These are phyloP conservation scores for Cacatua alba DNA, from an alignment of 2,113 vertebrate species.

Conservation along the genomic window DNA sequence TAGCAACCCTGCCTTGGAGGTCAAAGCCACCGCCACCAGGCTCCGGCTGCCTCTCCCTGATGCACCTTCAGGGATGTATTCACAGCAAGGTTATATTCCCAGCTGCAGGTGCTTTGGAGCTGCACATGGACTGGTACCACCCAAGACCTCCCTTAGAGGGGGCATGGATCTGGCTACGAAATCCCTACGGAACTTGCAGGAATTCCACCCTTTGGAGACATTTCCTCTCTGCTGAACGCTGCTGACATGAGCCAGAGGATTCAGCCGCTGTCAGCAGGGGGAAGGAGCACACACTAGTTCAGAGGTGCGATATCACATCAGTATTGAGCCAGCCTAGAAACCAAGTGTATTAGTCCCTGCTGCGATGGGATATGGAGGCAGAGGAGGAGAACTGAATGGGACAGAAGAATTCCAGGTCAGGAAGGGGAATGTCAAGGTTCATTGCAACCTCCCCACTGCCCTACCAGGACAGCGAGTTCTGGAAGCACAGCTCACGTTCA, in stretches of 20 bases:
- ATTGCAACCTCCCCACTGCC: neutral
- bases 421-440: neutral
- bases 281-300: neutral
- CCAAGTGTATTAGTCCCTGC: neutral
- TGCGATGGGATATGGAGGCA: neutral
- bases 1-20: neutral
- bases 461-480: neutral
- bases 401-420: neutral
- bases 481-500: neutral
- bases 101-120: neutral
- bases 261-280: neutral
- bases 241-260: neutral
- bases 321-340: neutral
- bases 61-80: neutral
- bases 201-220: neutral
- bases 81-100: neutral
- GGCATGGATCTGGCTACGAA: neutral
- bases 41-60: neutral
- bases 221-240: neutral
- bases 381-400: neutral
- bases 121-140: accelerated
- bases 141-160: neutral
- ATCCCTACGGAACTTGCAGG: neutral
- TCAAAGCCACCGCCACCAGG: accelerated
- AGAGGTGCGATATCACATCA: neutral